Percentiles rank a stretch among this genome's conserved stretches.
Evolutionary conservation across 1,140 invertebrate species (phyloP).

Genomic region (Sitobion miscanthi): DNA sequence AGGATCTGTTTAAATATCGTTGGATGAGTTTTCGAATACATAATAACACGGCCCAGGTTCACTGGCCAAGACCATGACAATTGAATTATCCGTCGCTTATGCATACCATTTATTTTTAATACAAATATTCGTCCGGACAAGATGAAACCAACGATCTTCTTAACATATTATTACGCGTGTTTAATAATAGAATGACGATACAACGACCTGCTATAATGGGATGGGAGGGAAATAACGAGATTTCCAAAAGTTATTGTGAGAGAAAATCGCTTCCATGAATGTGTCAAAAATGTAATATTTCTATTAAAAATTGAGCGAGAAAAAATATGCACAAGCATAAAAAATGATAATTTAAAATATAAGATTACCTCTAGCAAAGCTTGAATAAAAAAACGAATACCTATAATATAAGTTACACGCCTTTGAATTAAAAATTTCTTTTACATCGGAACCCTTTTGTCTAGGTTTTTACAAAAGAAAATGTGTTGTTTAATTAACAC

Average conservation of each 20-base stretch:
- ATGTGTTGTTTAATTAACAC: neutral
- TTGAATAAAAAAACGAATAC: neutral
- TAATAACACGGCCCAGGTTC: conserved; percentile 22
- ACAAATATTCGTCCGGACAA: conserved; percentile 1
- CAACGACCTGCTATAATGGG: neutral
- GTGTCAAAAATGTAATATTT: conserved; percentile 22
- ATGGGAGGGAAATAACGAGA: conserved; percentile 24
- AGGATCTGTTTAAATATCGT: conserved; percentile 29
- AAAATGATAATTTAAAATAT: neutral
- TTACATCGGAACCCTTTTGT: neutral
- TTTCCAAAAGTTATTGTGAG: conserved; percentile 19
- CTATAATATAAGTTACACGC: neutral
- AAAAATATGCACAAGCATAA: neutral
- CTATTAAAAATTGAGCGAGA: neutral
- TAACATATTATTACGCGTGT: neutral
- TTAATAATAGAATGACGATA: neutral
- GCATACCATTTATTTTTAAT: conserved; percentile 20
- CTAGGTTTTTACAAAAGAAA: neutral
- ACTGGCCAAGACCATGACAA: conserved; percentile 50
- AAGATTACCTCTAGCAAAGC: neutral
- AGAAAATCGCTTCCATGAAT: neutral
- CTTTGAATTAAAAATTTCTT: neutral
- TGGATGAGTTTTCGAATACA: neutral
- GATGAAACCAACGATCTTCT: neutral
- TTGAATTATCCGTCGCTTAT: conserved; percentile 42